Percentiles rank a stretch among this genome's conserved stretches.
Evolutionary conservation across 2,113 vertebrate species (phyloP).

Genomic region (Albula goreensis): DNA sequence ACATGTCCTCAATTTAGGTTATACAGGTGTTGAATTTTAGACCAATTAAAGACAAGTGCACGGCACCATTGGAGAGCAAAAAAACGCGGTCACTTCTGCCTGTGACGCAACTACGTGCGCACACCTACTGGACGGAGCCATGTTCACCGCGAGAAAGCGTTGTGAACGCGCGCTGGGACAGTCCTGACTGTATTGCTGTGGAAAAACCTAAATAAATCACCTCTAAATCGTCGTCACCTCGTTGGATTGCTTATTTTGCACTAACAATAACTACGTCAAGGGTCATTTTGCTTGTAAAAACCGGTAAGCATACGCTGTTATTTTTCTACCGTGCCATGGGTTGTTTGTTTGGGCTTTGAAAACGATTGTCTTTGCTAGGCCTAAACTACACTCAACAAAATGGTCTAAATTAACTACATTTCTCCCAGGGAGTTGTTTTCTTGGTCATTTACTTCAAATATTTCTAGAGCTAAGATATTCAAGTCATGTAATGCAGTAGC

Average conservation of each 20-base stretch:
- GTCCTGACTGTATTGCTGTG: neutral
- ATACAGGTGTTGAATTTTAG: no score
- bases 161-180: neutral
- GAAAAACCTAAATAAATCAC: neutral
- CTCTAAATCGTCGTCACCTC: constrained; percentile 37
- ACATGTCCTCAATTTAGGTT: no score
- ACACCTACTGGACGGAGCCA: constrained; percentile 12
- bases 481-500: neutral
- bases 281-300: constrained; percentile 42
- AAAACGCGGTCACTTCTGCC: neutral
- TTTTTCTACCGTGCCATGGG: constrained; percentile 41
- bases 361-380: constrained; percentile 45
- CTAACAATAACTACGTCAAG: constrained; percentile 11
- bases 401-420: neutral
- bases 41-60: no score
- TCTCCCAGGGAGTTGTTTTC: neutral
- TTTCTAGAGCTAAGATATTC: neutral
- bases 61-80: no score
- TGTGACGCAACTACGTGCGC: neutral
- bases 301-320: constrained; percentile 59
- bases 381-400: neutral
- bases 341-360: constrained; percentile 48
- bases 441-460: neutral
- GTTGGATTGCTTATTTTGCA: constrained; percentile 30
- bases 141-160: constrained; percentile 1